phyloP scores from a whole-genome alignment of 2,888 invertebrate species.

The Archips xylosteana region DNA sequence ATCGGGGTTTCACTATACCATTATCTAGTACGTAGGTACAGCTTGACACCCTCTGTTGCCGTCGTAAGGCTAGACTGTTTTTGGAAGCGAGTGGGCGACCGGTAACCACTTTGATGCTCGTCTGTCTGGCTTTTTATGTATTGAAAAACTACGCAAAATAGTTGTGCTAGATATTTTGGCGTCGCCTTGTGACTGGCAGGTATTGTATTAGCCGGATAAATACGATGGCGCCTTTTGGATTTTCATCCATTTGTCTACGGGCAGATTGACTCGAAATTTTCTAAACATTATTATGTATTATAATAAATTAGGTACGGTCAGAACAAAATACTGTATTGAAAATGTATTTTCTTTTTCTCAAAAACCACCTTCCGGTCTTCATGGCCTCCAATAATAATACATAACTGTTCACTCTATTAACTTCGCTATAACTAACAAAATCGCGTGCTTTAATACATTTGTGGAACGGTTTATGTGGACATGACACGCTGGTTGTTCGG shows the following conservation, averaged over 20 bases:
- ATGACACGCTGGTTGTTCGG: constrained; percentile 1
- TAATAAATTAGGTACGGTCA: too few relatives aligned
- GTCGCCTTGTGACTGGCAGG: too few relatives aligned
- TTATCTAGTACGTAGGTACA: not conserved
- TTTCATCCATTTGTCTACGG: not conserved
- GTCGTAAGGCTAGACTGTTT: not conserved
- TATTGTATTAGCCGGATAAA: too few relatives aligned
- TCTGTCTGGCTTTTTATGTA: not conserved
- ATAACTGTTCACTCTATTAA: not conserved
- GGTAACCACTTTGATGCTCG: not conserved
- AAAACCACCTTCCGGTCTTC: not conserved
- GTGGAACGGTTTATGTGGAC: constrained; percentile 11
- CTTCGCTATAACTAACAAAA: constrained; percentile 16
- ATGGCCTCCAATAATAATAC: not conserved
- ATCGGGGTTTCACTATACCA: not conserved
- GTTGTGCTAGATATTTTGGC: too few relatives aligned
- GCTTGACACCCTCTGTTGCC: not conserved
- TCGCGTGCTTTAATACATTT: constrained; percentile 22
- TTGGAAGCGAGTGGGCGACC: not conserved
- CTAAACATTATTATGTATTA: too few relatives aligned
- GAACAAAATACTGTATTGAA: too few relatives aligned
- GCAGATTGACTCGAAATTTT: too few relatives aligned
- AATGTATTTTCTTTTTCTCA: not conserved
- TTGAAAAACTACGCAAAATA: not conserved
- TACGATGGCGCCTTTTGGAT: not conserved